Evolutionary conservation across 2,888 invertebrate genomes (phyloP), one percentile per base, ranked within the genome.

Genomic region (Nowickia ferox): DNA sequence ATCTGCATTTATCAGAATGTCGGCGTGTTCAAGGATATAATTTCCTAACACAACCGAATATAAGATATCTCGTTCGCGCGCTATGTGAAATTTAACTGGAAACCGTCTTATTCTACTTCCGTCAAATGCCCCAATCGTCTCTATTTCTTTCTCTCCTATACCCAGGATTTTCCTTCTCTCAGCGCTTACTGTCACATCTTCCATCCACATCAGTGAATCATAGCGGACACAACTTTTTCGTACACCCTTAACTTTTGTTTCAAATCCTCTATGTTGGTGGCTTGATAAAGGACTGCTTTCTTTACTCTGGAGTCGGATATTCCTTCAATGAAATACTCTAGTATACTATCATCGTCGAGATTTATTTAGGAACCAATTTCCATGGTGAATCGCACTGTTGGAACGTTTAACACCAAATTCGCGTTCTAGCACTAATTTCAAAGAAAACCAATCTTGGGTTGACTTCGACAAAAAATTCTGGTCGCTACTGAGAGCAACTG

Each of bases 281-380:
- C 84, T 30, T 81, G 80, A 44, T 84, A 84, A 13, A 80, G 13
- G 10, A 65, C 53, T 8, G 51, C 19, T 72, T 81, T 81, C 17
- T 77, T 84, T 2, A 30, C 8, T 17, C 38, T 80, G 15, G 17
- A 17, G 51, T 84, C 84, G 11, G 78, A 78, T 17, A 84, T 83
- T 1, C 87, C 82, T 3, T 86, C 74, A 3, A 81, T 42, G 42
- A 87, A 87, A 63, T 87, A 87, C 15, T 84, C 85, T 9, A 87
- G 17, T 15, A 65, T 44, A 9, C 87, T 87, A 46, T 72, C 53
- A 3, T 87, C 87, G 63, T 87, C 87, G 4, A 86, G n/a, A 13
- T 68, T n/a, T 15, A 87, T 79, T 38, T 81, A 65, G 1, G 84
- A 83, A 2, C 72, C 81, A 9, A 84, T 77, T 22, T 87, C 86